phyloP scores from a whole-genome alignment of 2,113 vertebrate species.

The Sander vitreus region DNA sequence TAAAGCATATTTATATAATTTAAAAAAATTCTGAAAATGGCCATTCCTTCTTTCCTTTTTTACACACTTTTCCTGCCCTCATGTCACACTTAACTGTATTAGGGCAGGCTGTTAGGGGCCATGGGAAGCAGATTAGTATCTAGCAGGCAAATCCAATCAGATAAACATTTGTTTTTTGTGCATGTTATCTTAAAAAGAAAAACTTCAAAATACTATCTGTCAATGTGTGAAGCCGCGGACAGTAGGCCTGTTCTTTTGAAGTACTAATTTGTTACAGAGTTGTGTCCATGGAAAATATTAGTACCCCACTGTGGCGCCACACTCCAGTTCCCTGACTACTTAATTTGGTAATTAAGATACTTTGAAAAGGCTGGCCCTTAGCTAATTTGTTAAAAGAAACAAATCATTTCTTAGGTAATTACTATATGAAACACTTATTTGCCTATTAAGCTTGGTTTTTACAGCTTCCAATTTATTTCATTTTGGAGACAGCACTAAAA shows the following conservation, averaged over 20 bases:
- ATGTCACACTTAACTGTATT: neutral
- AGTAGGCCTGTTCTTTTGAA: neutral
- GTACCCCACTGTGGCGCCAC: slow-evolving; percentile 1
- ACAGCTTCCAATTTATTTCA: slow-evolving; percentile 14
- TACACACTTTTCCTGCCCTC: no score
- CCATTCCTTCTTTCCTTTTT: neutral
- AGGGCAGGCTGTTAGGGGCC: neutral
- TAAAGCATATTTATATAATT: slow-evolving; percentile 9
- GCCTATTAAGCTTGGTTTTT: slow-evolving; percentile 6
- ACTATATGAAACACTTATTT: slow-evolving; percentile 28
- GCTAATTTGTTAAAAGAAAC: slow-evolving; percentile 47
- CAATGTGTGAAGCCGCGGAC: slow-evolving; percentile 4
- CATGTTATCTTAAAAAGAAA: slow-evolving; percentile 20
- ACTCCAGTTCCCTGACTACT: slow-evolving; percentile 28
- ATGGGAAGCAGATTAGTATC: slow-evolving; percentile 21
- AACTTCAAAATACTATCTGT: slow-evolving; percentile 13
- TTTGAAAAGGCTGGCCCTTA: slow-evolving; percentile 45
- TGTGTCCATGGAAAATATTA: slow-evolving; percentile 34
- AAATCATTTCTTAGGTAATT: slow-evolving; percentile 32
- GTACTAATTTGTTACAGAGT: slow-evolving; percentile 31
- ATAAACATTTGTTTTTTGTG: slow-evolving; percentile 12
- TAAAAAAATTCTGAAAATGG: neutral
- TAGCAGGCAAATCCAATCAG: slow-evolving; percentile 35
- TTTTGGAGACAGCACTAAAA: slow-evolving; percentile 12
- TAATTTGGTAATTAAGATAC: slow-evolving; percentile 45